Percentiles rank a stretch among this genome's conserved stretches.
Evolutionary conservation across 64 coral and sea anemone species (phyloP).

Genomic region (Actinia tenebrosa): DNA sequence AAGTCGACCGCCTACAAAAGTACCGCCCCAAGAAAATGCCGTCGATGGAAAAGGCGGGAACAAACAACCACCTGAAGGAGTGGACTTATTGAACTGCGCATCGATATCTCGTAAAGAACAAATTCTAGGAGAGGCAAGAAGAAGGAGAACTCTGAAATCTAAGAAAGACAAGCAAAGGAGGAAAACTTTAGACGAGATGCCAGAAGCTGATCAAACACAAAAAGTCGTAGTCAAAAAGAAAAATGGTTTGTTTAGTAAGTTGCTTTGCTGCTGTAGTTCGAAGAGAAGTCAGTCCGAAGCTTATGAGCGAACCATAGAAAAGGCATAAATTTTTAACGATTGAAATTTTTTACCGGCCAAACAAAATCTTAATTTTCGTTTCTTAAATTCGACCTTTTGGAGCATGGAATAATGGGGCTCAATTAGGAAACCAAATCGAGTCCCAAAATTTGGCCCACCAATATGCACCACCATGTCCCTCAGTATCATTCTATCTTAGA

Average conservation of each 20-base stretch:
- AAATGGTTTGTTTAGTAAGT: constrained; percentile 28
- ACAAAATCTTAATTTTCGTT: not conserved
- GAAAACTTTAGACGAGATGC: constrained; percentile 15
- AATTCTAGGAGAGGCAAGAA: constrained; percentile 76
- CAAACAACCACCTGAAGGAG: constrained; percentile 54
- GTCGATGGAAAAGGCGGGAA: not conserved
- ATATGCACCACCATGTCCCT: too few species aligned
- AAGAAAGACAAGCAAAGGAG: constrained; percentile 60
- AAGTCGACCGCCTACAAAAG: not conserved
- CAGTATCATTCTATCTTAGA: too few species aligned
- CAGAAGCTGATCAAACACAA: constrained; percentile 31
- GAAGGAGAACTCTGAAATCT: constrained; percentile 68
- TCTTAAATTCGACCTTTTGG: not conserved
- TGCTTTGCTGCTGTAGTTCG: constrained; percentile 48
- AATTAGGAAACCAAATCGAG: not conserved
- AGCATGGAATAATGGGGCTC: too few species aligned
- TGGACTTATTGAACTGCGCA: constrained; percentile 59
- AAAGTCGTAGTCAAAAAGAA: constrained; percentile 14
- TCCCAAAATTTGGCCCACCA: not conserved
- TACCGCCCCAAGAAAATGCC: not conserved
- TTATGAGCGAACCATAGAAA: not conserved
- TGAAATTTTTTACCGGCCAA: not conserved
- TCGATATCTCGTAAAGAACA: constrained; percentile 60
- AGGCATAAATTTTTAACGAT: not conserved
- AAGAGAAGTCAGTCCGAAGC: constrained; percentile 38